phyloP scores from a whole-genome alignment of 2,113 vertebrate species.

The Perca schrenkii region DNA sequence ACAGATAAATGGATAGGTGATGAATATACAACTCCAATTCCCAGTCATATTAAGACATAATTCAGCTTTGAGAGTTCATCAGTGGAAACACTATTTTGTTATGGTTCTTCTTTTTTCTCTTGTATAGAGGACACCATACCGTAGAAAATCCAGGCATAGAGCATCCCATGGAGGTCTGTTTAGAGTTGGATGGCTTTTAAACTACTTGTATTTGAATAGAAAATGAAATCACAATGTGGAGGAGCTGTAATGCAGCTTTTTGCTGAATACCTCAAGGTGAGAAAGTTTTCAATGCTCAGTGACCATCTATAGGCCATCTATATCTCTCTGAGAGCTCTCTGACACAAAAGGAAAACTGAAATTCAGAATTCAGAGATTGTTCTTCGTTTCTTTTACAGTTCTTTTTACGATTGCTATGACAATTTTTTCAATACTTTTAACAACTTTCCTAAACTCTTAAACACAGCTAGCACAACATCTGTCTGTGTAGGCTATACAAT shows the following conservation, averaged over 20 bases:
- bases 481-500: too few species aligned
- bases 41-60: neutral
- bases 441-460: too few species aligned
- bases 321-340: neutral
- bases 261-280: too few species aligned
- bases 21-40: too few species aligned
- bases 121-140: neutral
- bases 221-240: neutral
- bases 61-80: neutral
- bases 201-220: neutral
- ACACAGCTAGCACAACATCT: too few species aligned
- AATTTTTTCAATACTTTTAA: too few species aligned
- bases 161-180: neutral
- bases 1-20: neutral
- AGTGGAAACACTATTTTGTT: neutral
- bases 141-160: neutral
- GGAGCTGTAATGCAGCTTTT: neutral
- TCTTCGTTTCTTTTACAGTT: neutral
- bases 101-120: neutral
- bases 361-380: neutral
- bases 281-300: neutral
- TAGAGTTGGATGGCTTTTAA: neutral
- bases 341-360: neutral
- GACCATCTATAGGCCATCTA: accelerated
- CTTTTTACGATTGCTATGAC: too few species aligned